A percentile compares a stretch with the other conserved stretches of the same genome.
These are phyloP conservation scores for Gorsachius magnificus DNA, from an alignment of 2,797 vertebrate genomes.

Conservation along the genomic window DNA sequence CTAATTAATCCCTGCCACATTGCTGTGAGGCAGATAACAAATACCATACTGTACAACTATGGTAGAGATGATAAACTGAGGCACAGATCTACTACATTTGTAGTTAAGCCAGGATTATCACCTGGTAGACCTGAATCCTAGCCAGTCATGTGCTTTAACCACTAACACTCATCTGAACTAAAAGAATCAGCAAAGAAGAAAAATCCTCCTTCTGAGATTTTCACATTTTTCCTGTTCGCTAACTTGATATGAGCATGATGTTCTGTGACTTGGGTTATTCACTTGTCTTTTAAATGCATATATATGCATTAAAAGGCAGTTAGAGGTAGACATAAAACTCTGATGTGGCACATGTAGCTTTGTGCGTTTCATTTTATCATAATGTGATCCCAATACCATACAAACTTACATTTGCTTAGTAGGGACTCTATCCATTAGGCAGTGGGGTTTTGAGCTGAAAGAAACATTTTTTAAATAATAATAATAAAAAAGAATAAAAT, in stretches of 20 bases:
- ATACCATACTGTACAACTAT: not conserved
- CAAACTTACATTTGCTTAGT: not conserved
- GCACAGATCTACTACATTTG: not conserved
- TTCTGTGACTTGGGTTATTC: not conserved
- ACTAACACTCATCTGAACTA: not conserved
- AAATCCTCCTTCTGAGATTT: not conserved
- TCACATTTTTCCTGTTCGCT: not conserved
- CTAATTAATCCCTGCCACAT: conserved; percentile 16
- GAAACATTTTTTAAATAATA: not conserved
- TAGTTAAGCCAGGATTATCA: not conserved
- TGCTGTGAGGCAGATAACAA: conserved; percentile 5
- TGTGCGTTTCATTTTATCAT: conserved; percentile 16
- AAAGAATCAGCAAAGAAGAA: not conserved
- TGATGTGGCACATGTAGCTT: not conserved
- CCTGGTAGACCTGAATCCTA: not conserved
- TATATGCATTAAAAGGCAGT: not conserved
- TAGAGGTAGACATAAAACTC: not conserved
- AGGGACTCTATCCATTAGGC: not conserved
- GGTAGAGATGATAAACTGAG: not conserved
- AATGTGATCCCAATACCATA: not conserved
- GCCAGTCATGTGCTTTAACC: not conserved
- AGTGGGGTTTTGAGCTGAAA: not conserved
- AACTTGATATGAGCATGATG: not conserved
- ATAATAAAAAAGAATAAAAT: not conserved
- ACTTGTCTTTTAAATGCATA: not conserved